Evolutionary conservation across 2,113 vertebrate species (phyloP).

Genomic region (Lontra canadensis): DNA sequence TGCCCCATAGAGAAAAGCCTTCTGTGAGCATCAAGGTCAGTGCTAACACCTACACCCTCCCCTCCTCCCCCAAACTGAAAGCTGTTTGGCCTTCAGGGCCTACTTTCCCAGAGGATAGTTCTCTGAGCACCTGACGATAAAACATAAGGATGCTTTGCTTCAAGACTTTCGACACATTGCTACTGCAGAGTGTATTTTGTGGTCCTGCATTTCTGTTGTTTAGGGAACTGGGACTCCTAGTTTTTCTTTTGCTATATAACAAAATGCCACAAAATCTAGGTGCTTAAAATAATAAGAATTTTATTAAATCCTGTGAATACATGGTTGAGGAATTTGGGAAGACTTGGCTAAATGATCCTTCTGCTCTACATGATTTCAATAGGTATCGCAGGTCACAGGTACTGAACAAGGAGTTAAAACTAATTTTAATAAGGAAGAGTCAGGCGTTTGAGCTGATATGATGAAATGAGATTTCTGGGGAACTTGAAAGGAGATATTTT

Average conservation of each 20-base stretch:
- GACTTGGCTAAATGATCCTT: not conserved
- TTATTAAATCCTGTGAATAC: not conserved
- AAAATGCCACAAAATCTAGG: not conserved
- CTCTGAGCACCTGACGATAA: not conserved
- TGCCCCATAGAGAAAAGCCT: not conserved
- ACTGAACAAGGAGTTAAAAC: not conserved
- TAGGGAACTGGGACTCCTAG: not conserved
- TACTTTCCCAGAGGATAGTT: not conserved
- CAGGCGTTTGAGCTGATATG: not conserved
- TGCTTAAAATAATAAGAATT: not conserved
- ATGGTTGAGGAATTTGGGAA: not conserved
- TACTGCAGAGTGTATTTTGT: not conserved
- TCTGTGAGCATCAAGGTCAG: not conserved
- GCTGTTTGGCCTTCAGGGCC: not conserved
- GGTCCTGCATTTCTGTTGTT: not conserved
- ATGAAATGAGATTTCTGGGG: not conserved
- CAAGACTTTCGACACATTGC: not conserved
- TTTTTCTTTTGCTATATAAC: not conserved
- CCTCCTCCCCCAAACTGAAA: no score
- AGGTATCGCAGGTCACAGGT: not conserved
- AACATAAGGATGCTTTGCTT: not conserved
- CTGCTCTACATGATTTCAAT: not conserved
- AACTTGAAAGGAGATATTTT: not conserved
- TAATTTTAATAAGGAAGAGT: not conserved
- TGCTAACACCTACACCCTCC: not conserved